A percentile compares a stretch with the other conserved stretches of the same genome.
phyloP scores from a whole-genome alignment of 1,140 invertebrate genomes.

The Ridgeia piscesae region DNA sequence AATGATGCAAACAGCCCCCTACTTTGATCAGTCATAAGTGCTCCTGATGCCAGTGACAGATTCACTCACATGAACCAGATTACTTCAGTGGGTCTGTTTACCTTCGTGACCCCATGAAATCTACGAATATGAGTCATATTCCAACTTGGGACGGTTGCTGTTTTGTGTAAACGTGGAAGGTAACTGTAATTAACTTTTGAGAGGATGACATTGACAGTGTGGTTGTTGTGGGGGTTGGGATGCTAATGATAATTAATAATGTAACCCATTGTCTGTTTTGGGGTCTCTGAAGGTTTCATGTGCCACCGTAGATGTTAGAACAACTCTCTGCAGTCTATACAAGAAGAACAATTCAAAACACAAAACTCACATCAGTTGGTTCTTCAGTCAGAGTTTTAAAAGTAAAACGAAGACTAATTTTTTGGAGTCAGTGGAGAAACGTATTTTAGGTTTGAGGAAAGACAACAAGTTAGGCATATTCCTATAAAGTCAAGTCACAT shows the following conservation, averaged over 20 bases:
- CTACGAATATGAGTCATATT: background rate
- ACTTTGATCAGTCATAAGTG: background rate
- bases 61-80: background rate
- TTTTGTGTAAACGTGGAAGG: background rate
- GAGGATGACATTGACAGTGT: background rate
- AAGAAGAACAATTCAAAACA: background rate
- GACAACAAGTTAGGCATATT: background rate
- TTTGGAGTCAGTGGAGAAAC: background rate
- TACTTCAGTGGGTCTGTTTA: background rate
- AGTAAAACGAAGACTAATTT: background rate
- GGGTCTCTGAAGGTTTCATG: background rate
- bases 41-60: background rate
- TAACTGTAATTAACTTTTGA: background rate
- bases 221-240: background rate
- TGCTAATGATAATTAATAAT: background rate
- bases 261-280: background rate
- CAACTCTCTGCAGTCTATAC: background rate
- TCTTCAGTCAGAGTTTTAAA: background rate
- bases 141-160: background rate
- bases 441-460: background rate
- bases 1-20: background rate
- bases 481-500: too few relatives aligned
- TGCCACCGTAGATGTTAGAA: background rate
- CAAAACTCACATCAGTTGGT: background rate
- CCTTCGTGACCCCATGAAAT: background rate